Evolutionary conservation across 2,797 vertebrate genomes (phyloP).

Genomic region (Clarias laeviceps): DNA sequence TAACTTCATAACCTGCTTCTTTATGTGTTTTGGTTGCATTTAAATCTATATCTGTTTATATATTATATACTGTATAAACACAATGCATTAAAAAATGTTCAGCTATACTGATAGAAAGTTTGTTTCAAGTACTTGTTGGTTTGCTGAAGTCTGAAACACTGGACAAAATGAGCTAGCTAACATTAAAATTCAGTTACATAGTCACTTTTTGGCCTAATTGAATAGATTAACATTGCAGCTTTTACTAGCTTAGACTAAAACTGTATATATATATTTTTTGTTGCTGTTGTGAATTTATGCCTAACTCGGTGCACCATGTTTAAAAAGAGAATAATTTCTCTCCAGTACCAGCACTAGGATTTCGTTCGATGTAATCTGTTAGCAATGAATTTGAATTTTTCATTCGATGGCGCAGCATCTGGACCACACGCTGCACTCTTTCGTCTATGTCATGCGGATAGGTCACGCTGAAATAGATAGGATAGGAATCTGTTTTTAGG

Average conservation of each 20-base stretch:
- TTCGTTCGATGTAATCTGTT: constrained; percentile 4
- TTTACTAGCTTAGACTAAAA: not conserved
- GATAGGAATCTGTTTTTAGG: constrained; percentile 23
- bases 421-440: constrained; percentile 22
- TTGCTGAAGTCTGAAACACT: not conserved
- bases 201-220: not conserved
- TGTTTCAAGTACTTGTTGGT: not conserved
- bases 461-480: constrained; percentile 25
- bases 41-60: not conserved
- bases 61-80: too few relatives aligned
- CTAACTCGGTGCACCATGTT: not conserved
- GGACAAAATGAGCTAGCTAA: not conserved
- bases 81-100: too few relatives aligned
- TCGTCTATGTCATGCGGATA: constrained; percentile 30
- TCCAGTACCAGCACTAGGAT: not conserved
- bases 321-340: not conserved
- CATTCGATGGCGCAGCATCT: constrained; percentile 23
- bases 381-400: constrained; percentile 26
- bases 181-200: not conserved
- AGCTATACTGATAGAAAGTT: too few relatives aligned
- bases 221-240: not conserved
- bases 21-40: not conserved
- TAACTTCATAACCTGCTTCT: not conserved
- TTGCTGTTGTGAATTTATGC: not conserved
- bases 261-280: not conserved